These are phyloP conservation scores for Poecilia latipinna DNA, from an alignment of 2,113 vertebrate species.

Conservation along the genomic window DNA sequence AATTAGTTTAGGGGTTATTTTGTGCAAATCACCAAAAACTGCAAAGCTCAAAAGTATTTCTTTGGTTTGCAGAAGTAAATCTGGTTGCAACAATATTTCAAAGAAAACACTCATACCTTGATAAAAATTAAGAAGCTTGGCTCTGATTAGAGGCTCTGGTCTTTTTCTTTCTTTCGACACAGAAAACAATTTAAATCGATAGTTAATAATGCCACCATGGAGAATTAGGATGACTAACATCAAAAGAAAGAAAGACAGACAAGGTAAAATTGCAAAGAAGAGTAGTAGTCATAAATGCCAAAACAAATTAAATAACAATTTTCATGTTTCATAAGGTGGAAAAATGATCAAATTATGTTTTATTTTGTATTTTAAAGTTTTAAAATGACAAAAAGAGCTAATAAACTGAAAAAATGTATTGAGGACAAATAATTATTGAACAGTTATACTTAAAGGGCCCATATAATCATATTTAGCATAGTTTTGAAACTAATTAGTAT, in stretches of 20 bases:
- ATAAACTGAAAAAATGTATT: not conserved
- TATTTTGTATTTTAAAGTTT: not conserved
- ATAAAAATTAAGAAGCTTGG: not conserved
- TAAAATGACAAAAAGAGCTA: not conserved
- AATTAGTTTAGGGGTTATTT: constrained; percentile 42
- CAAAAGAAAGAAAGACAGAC: too few relatives aligned
- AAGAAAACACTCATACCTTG: constrained; percentile 20
- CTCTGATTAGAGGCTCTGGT: not conserved
- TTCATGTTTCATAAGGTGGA: too few relatives aligned
- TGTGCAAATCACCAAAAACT: constrained; percentile 63
- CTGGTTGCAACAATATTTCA: constrained; percentile 36
- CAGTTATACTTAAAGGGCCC: not conserved
- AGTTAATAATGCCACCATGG: not conserved
- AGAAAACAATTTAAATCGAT: not conserved
- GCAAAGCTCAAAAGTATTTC: constrained; percentile 46
- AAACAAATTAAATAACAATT: too few relatives aligned
- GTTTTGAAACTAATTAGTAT: not conserved
- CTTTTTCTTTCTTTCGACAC: not conserved
- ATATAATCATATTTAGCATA: not conserved
- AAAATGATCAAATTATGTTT: too few relatives aligned
- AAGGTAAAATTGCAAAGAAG: too few relatives aligned
- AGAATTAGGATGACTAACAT: not conserved
- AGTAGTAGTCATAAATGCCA: too few relatives aligned
- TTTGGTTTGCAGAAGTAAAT: constrained; percentile 72
- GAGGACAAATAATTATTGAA: not conserved